These are phyloP conservation scores for Mnemiopsis leidyi DNA, from an alignment of 37 sponge, comb jelly and placozoan genomes.

Conservation along the genomic window DNA sequence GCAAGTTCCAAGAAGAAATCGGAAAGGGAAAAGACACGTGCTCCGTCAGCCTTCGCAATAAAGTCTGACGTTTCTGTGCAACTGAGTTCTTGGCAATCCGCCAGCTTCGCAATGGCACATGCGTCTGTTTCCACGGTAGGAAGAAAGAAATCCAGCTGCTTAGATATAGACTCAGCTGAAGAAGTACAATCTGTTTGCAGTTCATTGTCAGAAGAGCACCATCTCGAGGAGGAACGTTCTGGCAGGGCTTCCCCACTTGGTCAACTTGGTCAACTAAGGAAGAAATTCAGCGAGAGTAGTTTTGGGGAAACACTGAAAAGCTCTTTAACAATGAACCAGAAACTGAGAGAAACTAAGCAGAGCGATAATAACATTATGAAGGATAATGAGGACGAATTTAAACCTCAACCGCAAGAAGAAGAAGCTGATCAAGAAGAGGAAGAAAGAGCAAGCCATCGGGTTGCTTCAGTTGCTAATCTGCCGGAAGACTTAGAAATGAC, in stretches of 20 bases:
- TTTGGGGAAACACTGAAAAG: neutral
- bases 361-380: neutral
- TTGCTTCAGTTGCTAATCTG: neutral
- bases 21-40: neutral
- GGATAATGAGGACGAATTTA: neutral
- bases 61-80: neutral
- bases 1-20: neutral
- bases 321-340: neutral
- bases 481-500: neutral
- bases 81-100: slow-evolving; percentile 3
- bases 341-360: neutral
- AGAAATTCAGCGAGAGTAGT: neutral
- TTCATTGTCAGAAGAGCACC: neutral
- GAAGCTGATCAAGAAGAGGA: neutral
- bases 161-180: neutral
- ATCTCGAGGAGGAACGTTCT: no score
- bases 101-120: slow-evolving; percentile 45
- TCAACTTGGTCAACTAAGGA: no score
- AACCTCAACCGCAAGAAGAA: neutral
- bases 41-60: neutral
- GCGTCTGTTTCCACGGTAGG: neutral
- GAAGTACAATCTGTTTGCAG: neutral
- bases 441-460: neutral
- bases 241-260: neutral
- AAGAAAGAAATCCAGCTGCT: neutral